Evolutionary conservation across 2,888 invertebrate species (phyloP).

Genomic region (Sepiola atlantica): DNA sequence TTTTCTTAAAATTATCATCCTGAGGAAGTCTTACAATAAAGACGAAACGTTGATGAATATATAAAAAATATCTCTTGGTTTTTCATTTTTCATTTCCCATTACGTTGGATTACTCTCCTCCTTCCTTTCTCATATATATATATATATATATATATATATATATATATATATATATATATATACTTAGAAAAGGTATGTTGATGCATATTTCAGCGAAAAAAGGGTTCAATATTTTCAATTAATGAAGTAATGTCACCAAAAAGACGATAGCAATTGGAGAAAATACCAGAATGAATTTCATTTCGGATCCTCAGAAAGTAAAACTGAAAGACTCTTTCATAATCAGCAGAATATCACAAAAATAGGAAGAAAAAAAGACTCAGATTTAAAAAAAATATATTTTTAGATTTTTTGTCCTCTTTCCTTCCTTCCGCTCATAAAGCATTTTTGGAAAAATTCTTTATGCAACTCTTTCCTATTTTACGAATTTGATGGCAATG

Average conservation of each 20-base stretch:
- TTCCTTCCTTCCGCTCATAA: neutral
- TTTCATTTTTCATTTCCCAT: too few relatives aligned
- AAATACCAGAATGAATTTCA: neutral
- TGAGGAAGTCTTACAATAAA: too few relatives aligned
- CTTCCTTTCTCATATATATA: neutral
- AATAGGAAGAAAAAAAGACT: neutral
- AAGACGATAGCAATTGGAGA: neutral
- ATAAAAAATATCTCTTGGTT: too few relatives aligned
- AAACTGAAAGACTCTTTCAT: neutral
- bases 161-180: neutral
- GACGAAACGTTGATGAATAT: too few relatives aligned
- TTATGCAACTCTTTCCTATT: neutral
- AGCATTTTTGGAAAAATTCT: neutral
- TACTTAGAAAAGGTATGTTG: neutral
- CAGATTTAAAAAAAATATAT: neutral
- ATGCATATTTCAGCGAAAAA: neutral
- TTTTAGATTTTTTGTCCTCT: neutral
- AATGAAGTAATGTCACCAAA: neutral
- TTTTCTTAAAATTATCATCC: too few relatives aligned
- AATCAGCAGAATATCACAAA: neutral
- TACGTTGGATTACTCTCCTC: too few relatives aligned
- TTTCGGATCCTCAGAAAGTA: neutral
- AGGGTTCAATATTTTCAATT: neutral
- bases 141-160: neutral
- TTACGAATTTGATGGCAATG: neutral